These are phyloP conservation scores for Plebejus anna DNA, from an alignment of 2,888 invertebrate species.

Conservation along the genomic window DNA sequence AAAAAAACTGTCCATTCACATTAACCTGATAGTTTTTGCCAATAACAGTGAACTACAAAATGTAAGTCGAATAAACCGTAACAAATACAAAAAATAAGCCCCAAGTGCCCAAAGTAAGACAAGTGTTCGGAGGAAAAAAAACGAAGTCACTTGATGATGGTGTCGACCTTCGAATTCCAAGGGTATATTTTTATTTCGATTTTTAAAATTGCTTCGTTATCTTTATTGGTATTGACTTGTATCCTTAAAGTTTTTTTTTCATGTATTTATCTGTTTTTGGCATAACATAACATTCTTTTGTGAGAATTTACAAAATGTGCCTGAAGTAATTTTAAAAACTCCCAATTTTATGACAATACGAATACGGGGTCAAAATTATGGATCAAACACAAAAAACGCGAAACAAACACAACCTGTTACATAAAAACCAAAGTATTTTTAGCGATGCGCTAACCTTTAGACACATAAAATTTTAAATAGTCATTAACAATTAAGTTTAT, in stretches of 20 bases:
- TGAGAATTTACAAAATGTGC: too few relatives aligned
- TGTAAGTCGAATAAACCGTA: background rate
- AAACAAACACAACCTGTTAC: background rate
- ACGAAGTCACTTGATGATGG: background rate
- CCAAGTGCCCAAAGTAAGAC: background rate
- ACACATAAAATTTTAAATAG: constrained; percentile 9
- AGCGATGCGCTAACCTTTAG: constrained; percentile 17
- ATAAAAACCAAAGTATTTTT: constrained; percentile 1
- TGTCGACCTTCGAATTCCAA: constrained; percentile 19
- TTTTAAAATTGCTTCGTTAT: constrained; percentile 8
- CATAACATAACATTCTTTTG: too few relatives aligned
- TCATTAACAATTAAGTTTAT: constrained; percentile 14
- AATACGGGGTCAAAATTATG: background rate
- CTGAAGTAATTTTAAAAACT: background rate
- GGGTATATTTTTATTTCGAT: constrained; percentile 2
- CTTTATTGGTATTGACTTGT: background rate
- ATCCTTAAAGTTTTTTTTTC: background rate
- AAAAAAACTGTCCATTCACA: background rate
- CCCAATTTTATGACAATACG: background rate
- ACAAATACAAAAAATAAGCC: background rate
- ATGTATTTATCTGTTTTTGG: background rate
- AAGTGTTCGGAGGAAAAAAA: constrained; percentile 13
- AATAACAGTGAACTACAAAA: background rate
- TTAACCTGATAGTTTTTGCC: background rate
- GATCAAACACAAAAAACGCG: background rate